Base-by-base conservation (phyloP, 2,888 invertebrate species). In the Epicampocera succincta region DNA sequence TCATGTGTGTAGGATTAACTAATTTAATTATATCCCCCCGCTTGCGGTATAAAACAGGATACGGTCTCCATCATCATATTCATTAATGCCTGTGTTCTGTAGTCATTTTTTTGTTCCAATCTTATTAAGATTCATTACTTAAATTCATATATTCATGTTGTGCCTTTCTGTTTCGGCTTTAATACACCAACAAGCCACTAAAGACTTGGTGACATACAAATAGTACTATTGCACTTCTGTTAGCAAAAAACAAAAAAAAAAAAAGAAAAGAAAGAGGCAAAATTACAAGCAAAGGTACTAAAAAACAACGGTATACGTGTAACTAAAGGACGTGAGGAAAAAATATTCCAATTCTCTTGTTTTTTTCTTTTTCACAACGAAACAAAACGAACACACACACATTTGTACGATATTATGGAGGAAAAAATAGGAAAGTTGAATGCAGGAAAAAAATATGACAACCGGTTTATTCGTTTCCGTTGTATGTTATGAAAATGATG, bases 391-490 rank as follows among this genome's bases (percentile, higher is more conserved):
- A 1, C 17, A 17, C 0, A 21, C 68, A 48, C 40, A n/a, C 17
- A 12, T n/a, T 13, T 13, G 21, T 48, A 29, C 17, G 19, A 12
- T 25, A 15, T 15, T 33, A 13, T 29, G 21, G 21, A 58, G 9
- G 15, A 11, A 3, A 33, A 33, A 33, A 17, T 54, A 33, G 33
- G 15, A 60, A 79, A 73, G 69, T n/a, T 58, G 60, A 33, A 68
- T 33, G 69, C 48, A 33, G 33, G 29, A 46, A 40, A 66, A 54
- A 58, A 66, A 50, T 74, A 69, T 77, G 77, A 77, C 65, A 81
- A 40, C 73, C 72, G 76, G 76, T 58, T 71, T 77, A 81, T 77
- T 50, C 68, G 72, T 76, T 72, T 81, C 81, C 81, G 81, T 74
- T 81, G 48, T 71, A 60, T 81, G 77, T 81, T 77, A 42, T 73